Base-by-base conservation (phyloP, 2,113 vertebrate genomes). In the Chroicocephalus ridibundus region DNA sequence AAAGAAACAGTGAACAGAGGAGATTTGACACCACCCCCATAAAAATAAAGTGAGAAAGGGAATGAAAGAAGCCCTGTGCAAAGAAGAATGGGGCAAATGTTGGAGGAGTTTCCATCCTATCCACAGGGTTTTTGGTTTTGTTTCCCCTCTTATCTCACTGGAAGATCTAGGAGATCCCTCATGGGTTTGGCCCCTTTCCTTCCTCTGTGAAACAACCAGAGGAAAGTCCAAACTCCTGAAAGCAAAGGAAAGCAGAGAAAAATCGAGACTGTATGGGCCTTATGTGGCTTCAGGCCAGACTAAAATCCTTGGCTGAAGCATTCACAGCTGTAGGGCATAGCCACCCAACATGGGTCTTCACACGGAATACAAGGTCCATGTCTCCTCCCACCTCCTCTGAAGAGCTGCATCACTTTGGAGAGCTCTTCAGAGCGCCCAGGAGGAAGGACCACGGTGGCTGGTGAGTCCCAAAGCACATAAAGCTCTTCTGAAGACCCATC, bases 311-410 rank as follows among this genome's bases (percentile, higher is more conserved):
- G 44, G 26, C 14, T 44, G 31, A 90, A 54, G 31, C 0, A 0
- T 29, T 22, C 29, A 34, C 32, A 69, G 42, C 5, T 0, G 0
- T 5, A 44, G 32, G 38, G 10, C 12, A 20, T 5, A 27, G 27
- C 9, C 9, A 6, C 11, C 24, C 47, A 49, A 6, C 24, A 9
- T 1, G 13, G 38, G 49, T 64, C 44, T 27, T 58, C 51, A 11
- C n/a, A 61, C 46, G 27, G 13, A 34, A 14, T 16, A 61, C 9
- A 54, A 66, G 7, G 32, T 47, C 22, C 29, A 38, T 1, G 4
- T 49, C 27, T 14, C 17, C 24, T 51, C 36, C 40, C 36, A 77
- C 40, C 14, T 61, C 22, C 31, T 21, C 52, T 61, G 40, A 71
- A 81, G 40, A 65, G 24, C 1, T 49, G 4, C 9, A 49, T 8